Evolutionary conservation across 1,140 invertebrate species (phyloP).

Genomic region (Hycleus cichorii): DNA sequence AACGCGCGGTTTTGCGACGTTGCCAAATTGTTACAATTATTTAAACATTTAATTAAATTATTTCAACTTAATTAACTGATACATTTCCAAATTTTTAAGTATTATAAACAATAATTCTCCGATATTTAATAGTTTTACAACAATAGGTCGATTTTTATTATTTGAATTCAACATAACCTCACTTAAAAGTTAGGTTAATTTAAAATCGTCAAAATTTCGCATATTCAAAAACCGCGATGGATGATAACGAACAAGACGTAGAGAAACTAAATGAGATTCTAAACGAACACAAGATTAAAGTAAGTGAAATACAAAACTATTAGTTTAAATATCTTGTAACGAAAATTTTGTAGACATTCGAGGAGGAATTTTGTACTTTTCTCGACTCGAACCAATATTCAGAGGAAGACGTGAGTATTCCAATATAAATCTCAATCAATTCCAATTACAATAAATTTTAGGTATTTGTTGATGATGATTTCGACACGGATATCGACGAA

Average conservation of each 20-base stretch:
- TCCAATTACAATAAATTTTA: not conserved
- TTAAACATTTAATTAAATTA: too few relatives aligned
- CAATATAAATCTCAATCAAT: too few relatives aligned
- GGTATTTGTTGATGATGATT: slow-evolving; percentile 1
- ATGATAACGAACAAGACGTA: slow-evolving; percentile 2
- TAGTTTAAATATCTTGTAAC: not conserved
- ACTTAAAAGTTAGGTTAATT: too few relatives aligned
- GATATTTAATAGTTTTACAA: too few relatives aligned
- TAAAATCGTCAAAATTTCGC: too few relatives aligned
- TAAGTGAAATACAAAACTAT: not conserved
- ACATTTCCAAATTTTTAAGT: too few relatives aligned
- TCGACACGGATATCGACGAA: not conserved
- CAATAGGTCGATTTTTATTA: too few relatives aligned
- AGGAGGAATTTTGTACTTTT: slow-evolving; percentile 4
- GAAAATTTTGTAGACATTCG: not conserved
- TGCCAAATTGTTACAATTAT: too few relatives aligned
- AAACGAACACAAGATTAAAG: slow-evolving; percentile 1
- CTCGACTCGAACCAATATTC: not conserved
- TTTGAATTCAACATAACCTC: too few relatives aligned
- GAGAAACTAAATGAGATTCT: slow-evolving; percentile 1
- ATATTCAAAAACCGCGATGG: not conserved
- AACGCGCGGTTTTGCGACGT: too few relatives aligned
- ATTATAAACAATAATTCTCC: too few relatives aligned
- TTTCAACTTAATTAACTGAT: too few relatives aligned
- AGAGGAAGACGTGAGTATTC: not conserved